Evolutionary conservation across 2,113 vertebrate species (phyloP).

Genomic region (Aplodontia rufa): DNA sequence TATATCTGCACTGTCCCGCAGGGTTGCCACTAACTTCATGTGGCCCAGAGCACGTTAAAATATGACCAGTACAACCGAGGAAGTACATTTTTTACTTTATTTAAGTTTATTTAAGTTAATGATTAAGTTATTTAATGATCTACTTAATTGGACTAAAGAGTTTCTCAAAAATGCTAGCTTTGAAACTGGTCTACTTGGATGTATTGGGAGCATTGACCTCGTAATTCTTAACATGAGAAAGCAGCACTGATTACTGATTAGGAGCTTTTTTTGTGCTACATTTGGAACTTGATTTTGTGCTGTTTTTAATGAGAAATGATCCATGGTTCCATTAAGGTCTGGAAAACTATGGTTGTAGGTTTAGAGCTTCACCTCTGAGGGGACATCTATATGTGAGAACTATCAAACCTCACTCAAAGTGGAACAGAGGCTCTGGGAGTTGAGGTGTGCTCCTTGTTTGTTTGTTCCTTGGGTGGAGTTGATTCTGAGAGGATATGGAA

Average conservation of each 20-base stretch:
- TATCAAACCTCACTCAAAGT: not conserved
- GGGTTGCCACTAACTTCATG: not conserved
- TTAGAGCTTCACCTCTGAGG: not conserved
- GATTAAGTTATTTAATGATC: too few relatives aligned
- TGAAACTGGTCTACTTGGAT: not conserved
- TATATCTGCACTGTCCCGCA: not conserved
- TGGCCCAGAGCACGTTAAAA: not conserved
- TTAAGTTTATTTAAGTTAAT: too few relatives aligned
- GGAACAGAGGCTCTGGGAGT: not conserved
- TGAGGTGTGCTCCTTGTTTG: not conserved
- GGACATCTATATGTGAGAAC: not conserved
- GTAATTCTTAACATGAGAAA: not conserved
- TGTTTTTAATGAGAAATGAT: constrained; percentile 17
- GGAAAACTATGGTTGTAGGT: not conserved
- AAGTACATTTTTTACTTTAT: not conserved
- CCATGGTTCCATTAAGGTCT: not conserved
- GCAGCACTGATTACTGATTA: not conserved
- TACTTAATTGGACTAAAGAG: not conserved
- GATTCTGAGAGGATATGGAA: not conserved
- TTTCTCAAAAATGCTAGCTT: not conserved
- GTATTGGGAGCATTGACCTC: not conserved
- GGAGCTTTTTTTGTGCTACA: not conserved
- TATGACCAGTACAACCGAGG: not conserved
- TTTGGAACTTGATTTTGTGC: not conserved
- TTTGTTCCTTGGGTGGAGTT: not conserved